Conservation (phyloP, 2,113 vertebrate species). For the Myrmophylax atrothorax region DNA sequence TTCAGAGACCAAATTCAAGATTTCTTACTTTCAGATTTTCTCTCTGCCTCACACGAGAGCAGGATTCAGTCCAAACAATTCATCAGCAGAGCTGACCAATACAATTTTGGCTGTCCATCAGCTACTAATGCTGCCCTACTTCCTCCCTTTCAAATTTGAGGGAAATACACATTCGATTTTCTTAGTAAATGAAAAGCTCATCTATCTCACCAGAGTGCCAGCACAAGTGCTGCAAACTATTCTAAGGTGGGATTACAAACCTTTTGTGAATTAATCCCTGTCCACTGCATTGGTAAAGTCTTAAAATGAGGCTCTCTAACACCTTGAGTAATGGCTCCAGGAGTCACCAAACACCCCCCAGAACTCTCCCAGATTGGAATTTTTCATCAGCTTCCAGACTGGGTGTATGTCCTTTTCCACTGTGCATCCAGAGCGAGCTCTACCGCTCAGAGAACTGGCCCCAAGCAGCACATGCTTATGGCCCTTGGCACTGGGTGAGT, state of each 20-base stretch:
- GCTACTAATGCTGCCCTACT: neutral
- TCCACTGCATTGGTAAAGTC: neutral
- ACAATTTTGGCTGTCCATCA: neutral
- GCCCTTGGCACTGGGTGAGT: neutral
- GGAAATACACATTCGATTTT: neutral
- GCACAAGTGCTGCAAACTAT: neutral
- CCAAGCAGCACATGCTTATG: neutral
- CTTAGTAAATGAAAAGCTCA: neutral
- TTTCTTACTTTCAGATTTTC: neutral
- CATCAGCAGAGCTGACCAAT: neutral
- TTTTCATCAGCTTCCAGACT: neutral
- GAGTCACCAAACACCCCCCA: neutral
- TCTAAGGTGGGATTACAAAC: neutral
- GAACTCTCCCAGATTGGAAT: neutral
- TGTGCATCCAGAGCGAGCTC: neutral
- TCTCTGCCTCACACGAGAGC: neutral
- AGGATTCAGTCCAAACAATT: neutral
- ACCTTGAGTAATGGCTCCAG: neutral
- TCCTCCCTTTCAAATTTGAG: neutral
- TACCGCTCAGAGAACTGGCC: neutral
- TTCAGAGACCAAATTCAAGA: neutral
- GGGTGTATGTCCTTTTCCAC: neutral
- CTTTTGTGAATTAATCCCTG: neutral
- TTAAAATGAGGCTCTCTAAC: neutral
- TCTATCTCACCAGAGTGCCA: neutral